Evolutionary conservation across 1,140 invertebrate species (phyloP), one percentile per base, ranked within the genome.

Genomic region (Pomacea maculata): DNA sequence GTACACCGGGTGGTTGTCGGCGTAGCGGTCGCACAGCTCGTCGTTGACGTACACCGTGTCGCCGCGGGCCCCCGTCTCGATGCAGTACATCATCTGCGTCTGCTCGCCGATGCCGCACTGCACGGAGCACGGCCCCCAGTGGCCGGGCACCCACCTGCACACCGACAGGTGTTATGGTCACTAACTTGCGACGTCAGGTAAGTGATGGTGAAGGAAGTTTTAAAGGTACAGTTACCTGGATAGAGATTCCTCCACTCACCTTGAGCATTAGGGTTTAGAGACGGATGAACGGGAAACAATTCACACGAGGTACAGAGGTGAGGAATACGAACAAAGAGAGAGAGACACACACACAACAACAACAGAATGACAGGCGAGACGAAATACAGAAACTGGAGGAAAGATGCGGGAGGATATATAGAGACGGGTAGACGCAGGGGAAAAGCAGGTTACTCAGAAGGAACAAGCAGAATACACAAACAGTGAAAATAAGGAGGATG

Each of bases 1-100:
- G 4, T 88, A 90, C 4, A 89, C 85, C 2, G 95, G 95, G 78
- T 90, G 83, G 29, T 86, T 81, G 67, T 88, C 87, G 64, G 81
- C 82, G 25, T 80, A 77, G 7, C 81, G 74, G 0, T 82, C 54
- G 83, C 86, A 87, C 63, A 82, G 70, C 1, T 81, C 76, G 73
- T 87, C 86, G 15, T 67, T 72, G 12, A 82, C 80, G 65, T 80
- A 78, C 70, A 80, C 81, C 14, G 80, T 79, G n/a, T 87, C 86
- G 79, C 93, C 93, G 54, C 86, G 81, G 1, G 79, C 78, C 25
- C 87, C 82, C 86, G 75, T 89, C 88, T 74, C 77, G 54, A 82
- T 70, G 82, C 87, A 89, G 61, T 78, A 75, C 54, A 87, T 86
- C 15, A 72, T 15, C 70, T 85, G 84, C 57, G 81, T 80, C 74